Base-by-base conservation (phyloP, 2,113 vertebrate species). In the Strix uralensis region DNA sequence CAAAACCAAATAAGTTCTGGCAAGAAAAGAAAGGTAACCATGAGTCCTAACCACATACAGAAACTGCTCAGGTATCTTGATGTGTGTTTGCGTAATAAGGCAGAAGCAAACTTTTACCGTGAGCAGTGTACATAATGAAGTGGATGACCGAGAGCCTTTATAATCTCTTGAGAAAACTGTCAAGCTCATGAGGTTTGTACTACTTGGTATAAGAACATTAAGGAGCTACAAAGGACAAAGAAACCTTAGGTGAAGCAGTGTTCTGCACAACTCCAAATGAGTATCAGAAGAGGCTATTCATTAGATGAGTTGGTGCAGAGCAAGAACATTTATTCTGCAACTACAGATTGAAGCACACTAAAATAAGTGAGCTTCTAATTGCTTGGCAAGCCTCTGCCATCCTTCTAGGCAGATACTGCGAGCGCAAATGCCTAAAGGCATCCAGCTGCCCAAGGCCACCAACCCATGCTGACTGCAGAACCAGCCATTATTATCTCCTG, bases 401-500 rank as follows among this genome's bases (percentile, higher is more conserved):
- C 58, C 66, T 80, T 90, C 84, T 40, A 88, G 87, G 62, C 87
- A 94, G 90, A 82, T 88, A 84, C 84, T 12, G 12, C 81, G 47
- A 89, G 44, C 3, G 30, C 70, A 96, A 89, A 89, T 7, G 10
- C 74, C 62, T 69, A 14, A 82, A 80, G 84, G 73, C 61, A 92
- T 55, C 38, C 65, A 61, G 30, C 27, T 61, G 81, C 93, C 93
- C 71, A 27, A 72, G 81, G 93, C 78, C 87, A 95, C 36, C 58
- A 90, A 84, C 44, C 42, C 27, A 34, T 67, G 84, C 61, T 1
- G 19, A 84, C 0, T 81, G 73, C 40, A 92, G 44, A 94, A 79
- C 78, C 38, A 84, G 65, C 61, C 74, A 88, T 69, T 67, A 89
- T 74, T 30, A 96, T 92, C 87, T 91, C 36, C 78, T 87, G 70